Evolutionary conservation across 2,888 invertebrate species (phyloP), one percentile per base, ranked within the genome.

Genomic region (Thecophora atra): DNA sequence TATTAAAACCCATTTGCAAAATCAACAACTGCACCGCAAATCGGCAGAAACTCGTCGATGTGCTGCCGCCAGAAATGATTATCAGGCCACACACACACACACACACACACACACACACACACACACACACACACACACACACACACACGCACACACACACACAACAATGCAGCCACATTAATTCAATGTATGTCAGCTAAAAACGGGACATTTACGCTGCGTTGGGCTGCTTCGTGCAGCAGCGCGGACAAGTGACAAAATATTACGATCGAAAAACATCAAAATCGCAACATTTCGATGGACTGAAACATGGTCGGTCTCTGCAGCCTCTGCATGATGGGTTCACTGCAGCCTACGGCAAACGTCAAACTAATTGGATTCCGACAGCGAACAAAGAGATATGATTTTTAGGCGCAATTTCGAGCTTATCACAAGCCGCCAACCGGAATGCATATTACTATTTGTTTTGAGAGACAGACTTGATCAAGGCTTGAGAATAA

Each of bases 171-270:
- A 63, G 42, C 6, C 47, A 44, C 47, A 64, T 47, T 24, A 64
- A 64, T 64, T 64, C 64, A 47, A 44, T 1, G 21, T 17, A 44
- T 21, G 44, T 64, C 64, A 64, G 21, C 64, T 21, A 21, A 19
- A 44, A 19, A 26, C 37, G 47, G 15, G 24, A 11, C 64, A 51
- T 44, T 42, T 47, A 44, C 4, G 2, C 17, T 26, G 15, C 26
- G 47, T 64, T 6, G 19, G 64, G 24, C 17, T 64, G 11, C 26
- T 1, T 47, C 26, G 64, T 21, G 26, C 19, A 42, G 3, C 7
- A 11, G 64, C 15, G 42, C 44, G 19, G 19, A 64, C 64, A 64
- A 64, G 64, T 64, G 64, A 21, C 64, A 64, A 64, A 64, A 64
- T 64, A 21, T 64, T 60, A 21, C 13, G 13, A 44, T 42, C 64